Conservation (phyloP, 2,888 invertebrate genomes). For the Plusia festucae region DNA sequence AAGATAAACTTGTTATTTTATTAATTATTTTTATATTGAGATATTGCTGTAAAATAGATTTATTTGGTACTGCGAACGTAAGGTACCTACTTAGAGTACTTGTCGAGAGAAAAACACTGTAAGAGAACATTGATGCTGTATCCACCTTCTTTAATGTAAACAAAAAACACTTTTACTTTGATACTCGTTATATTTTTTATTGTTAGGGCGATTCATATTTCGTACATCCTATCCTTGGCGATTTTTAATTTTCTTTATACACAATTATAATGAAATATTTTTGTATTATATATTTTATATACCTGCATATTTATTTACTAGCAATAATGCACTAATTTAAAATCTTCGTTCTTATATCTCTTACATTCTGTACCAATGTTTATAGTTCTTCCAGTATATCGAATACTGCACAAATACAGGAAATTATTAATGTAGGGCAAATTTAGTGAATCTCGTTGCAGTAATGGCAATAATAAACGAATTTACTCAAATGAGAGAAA, state of each 20-base stretch:
- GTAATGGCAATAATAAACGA: conserved; percentile 39
- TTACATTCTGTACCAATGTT: not conserved
- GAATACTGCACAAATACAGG: not conserved
- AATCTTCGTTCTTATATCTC: not conserved
- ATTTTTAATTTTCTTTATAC: too few species aligned
- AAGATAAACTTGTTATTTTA: not conserved
- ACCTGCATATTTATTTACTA: not conserved
- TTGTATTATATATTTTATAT: too few species aligned
- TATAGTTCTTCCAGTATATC: not conserved
- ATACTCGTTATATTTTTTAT: too few species aligned
- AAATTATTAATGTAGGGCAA: conserved; percentile 19
- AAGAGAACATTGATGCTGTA: not conserved
- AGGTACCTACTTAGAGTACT: too few species aligned
- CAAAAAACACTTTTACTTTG: too few species aligned
- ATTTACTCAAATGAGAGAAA: conserved; percentile 37
- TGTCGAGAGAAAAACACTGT: not conserved
- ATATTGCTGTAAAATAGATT: not conserved
- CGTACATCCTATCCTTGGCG: too few species aligned
- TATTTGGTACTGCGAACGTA: not conserved
- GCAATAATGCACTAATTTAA: not conserved
- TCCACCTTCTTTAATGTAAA: too few species aligned
- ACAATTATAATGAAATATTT: not conserved
- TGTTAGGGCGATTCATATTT: too few species aligned
- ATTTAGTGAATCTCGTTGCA: conserved; percentile 42
- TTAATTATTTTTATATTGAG: not conserved